These are phyloP conservation scores for Hippocampus comes DNA, from an alignment of 2,113 vertebrate species.

Conservation along the genomic window DNA sequence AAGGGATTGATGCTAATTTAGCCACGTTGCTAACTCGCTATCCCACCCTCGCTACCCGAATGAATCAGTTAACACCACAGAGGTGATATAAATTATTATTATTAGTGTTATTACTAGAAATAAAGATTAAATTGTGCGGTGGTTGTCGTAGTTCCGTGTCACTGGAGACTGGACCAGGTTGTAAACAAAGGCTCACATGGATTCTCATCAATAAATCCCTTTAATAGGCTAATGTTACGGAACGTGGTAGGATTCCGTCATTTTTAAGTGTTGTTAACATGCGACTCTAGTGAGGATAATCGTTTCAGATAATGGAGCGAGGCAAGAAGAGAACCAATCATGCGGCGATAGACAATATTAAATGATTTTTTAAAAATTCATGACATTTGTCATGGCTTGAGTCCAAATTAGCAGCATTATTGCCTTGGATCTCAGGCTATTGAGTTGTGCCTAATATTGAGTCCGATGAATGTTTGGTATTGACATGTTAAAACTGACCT, in stretches of 20 bases:
- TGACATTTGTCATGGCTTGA: neutral
- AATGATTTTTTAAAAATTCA: neutral
- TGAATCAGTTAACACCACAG: neutral
- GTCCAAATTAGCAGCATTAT: neutral
- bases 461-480: too few relatives aligned
- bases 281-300: too few relatives aligned
- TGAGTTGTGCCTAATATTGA: neutral
- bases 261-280: neutral
- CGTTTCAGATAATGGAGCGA: too few relatives aligned
- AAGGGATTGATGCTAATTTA: neutral
- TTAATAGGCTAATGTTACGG: neutral
- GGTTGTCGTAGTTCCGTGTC: constrained; percentile 21
- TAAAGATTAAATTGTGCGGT: neutral
- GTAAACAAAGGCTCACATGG: constrained; percentile 47
- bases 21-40: neutral
- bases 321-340: neutral
- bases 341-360: neutral
- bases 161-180: constrained; percentile 2
- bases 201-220: constrained; percentile 18
- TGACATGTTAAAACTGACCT: too few relatives aligned
- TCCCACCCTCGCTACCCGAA: neutral
- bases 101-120: neutral
- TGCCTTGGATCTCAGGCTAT: neutral
- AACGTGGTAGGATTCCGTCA: neutral
- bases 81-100: neutral